Percentiles rank a stretch among this genome's conserved stretches.
Evolutionary conservation across 2,797 vertebrate genomes (phyloP).

Genomic region (Eutrigla gurnardus): DNA sequence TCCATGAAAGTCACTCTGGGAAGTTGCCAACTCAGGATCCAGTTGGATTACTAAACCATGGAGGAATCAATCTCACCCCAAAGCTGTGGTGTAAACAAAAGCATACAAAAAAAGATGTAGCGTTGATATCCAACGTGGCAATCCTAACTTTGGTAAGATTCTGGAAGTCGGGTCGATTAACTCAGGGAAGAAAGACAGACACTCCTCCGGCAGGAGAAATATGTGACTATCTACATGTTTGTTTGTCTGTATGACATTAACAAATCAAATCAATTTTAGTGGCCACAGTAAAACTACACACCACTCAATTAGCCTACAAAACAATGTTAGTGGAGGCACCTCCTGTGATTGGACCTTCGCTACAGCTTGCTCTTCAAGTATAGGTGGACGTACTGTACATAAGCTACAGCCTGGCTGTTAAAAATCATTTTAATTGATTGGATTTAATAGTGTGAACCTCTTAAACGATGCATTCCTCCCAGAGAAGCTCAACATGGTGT

Average conservation of each 20-base stretch:
- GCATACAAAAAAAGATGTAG: conserved; percentile 21
- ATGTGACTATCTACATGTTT: conserved; percentile 3
- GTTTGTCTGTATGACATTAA: conserved; percentile 1
- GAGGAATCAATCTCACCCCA: conserved; percentile 15
- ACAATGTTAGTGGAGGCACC: not conserved
- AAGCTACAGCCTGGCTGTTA: conserved; percentile 4
- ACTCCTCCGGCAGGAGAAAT: conserved; percentile 3
- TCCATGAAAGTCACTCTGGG: conserved; percentile 30
- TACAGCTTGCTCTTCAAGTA: not conserved
- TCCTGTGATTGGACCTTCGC: not conserved
- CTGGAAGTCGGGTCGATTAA: conserved; percentile 30
- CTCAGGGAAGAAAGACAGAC: conserved; percentile 18
- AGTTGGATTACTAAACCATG: conserved; percentile 17
- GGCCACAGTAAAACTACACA: not conserved
- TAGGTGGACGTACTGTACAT: not conserved
- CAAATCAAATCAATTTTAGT: not conserved
- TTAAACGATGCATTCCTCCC: not conserved
- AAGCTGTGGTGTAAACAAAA: conserved; percentile 37
- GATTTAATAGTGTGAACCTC: not conserved
- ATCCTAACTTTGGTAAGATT: conserved; percentile 28
- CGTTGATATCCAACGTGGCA: conserved; percentile 15
- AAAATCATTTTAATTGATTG: not conserved
- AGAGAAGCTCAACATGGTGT: conserved; percentile 4
- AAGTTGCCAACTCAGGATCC: conserved; percentile 24
- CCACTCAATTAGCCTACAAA: not conserved